Percentiles rank a stretch among this genome's conserved stretches.
Conservation (phyloP, 2,888 invertebrate species). For the Drosophila quinaria region DNA sequence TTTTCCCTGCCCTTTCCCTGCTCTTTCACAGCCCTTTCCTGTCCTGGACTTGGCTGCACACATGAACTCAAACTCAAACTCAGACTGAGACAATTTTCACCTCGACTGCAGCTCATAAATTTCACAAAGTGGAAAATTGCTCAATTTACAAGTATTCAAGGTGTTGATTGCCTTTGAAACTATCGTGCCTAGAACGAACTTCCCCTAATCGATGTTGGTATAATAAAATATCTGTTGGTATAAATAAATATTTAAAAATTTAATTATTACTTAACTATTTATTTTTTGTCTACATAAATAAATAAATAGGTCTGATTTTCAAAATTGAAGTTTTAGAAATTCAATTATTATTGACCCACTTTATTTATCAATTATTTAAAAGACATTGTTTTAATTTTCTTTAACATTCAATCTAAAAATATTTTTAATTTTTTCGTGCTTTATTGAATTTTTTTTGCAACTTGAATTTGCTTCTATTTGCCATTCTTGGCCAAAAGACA, state of each 20-base stretch:
- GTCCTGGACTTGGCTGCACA: conserved; percentile 11
- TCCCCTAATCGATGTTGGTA: conserved; percentile 3
- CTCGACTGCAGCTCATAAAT: conserved; percentile 62
- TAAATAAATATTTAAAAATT: no score
- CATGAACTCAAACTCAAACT: conserved; percentile 4
- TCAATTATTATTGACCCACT: no score
- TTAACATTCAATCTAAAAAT: no score
- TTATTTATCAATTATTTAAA: no score
- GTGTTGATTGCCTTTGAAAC: conserved; percentile 52
- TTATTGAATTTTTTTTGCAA: background rate
- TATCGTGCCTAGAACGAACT: background rate
- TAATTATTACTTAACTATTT: no score
- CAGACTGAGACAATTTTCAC: conserved; percentile 44
- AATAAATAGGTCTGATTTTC: no score
- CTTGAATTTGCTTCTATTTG: background rate
- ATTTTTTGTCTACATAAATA: no score
- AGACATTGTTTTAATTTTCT: no score
- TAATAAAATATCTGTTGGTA: no score
- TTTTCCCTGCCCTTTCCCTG: background rate
- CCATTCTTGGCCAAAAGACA: background rate
- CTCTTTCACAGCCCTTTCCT: background rate
- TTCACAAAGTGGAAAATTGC: conserved; percentile 61
- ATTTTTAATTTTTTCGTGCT: no score
- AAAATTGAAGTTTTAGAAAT: no score
- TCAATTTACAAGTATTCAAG: conserved; percentile 55